phyloP scores from a whole-genome alignment of 2,113 vertebrate species.

The Arizona elegans region DNA sequence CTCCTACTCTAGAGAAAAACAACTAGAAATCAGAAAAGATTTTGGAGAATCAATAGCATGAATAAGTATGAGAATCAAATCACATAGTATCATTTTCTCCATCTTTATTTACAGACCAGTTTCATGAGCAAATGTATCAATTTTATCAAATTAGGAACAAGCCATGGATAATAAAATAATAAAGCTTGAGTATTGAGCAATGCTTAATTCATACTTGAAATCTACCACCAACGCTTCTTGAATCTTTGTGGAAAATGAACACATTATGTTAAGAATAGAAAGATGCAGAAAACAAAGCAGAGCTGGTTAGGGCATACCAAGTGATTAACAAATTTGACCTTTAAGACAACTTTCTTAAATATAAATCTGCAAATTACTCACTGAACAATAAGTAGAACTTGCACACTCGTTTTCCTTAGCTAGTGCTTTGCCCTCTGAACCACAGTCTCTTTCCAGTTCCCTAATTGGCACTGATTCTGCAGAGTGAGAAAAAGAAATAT shows the following conservation, averaged over 20 bases:
- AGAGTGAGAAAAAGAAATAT: background rate
- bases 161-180: background rate
- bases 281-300: background rate
- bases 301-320: background rate
- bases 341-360: background rate
- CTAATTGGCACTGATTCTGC: slow-evolving; percentile 20
- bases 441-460: slow-evolving; percentile 10
- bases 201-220: background rate
- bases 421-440: slow-evolving; percentile 17
- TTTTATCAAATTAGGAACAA: background rate
- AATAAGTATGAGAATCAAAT: background rate
- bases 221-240: background rate
- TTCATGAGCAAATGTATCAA: background rate
- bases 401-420: background rate
- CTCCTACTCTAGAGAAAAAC: background rate
- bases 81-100: background rate
- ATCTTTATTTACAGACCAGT: background rate
- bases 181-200: background rate
- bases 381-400: slow-evolving; percentile 11
- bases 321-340: slow-evolving; percentile 4
- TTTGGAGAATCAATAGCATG: background rate
- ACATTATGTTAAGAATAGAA: background rate
- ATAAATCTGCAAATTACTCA: background rate
- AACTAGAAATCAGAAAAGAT: background rate
- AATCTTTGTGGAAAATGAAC: background rate